Evolutionary conservation across 2,797 vertebrate genomes (phyloP), one percentile per base, ranked within the genome.

Genomic region (Cynopterus sphinx): DNA sequence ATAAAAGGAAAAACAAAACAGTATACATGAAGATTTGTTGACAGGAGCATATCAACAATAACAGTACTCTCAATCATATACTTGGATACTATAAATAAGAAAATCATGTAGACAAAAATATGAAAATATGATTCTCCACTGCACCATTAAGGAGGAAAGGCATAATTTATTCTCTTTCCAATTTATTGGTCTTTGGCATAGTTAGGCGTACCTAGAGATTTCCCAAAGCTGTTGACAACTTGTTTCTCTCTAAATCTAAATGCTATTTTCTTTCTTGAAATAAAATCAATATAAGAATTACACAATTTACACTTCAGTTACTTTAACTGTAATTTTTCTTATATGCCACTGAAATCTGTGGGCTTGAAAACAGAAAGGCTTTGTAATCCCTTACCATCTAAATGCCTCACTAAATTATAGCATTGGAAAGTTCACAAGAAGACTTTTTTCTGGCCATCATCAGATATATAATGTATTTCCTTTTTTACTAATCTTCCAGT

Each of bases 211-310:
- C 10, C 36, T 39, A 77, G 57, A 87, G 43, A 78, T 36, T 85
- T 79, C 67, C 79, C 91, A 91, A 87, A 91, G 12, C 61, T 85
- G 70, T 83, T 89, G 94, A 85, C 83, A 94, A 73, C 33, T 74
- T 89, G 67, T 78, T 97, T 86, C 73, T 93, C 90, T 96, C 65
- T 90, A 94, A 93, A 96, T 93, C 51, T 92, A 89, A 95, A 97
- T 82, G 67, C 59, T 63, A 91, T 96, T 94, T 97, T 95, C 63
- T 67, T 41, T 73, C 92, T 85, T 96, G 89, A 94, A 82, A 91
- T 96, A 53, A 95, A 93, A 67, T 93, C 94, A 85, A 85, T 94
- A 94, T 71, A 61, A 96, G 57, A 97, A 96, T 82, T 91, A 97
- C 21, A 78, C 41, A 94, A 85, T 89, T 96, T 96, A 87, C 41